Conservation (phyloP, 2,888 invertebrate species). For the Dimorphilus gyrociliatus region DNA sequence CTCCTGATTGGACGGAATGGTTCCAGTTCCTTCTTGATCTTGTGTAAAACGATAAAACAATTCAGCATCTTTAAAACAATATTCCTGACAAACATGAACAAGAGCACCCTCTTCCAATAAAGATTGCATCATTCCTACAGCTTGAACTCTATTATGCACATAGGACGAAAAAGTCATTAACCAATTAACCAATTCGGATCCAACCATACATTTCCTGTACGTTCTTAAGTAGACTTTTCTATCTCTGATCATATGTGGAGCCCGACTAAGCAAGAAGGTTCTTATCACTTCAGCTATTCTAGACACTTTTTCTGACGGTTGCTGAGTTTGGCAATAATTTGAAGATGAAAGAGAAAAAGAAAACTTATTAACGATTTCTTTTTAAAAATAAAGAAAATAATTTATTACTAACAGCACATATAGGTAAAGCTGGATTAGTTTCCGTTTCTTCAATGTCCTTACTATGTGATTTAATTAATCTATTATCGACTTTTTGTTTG, state of each 20-base stretch:
- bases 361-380: neutral
- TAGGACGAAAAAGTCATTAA: slow-evolving; percentile 46
- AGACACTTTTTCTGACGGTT: slow-evolving; percentile 49
- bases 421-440: slow-evolving; percentile 26
- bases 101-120: slow-evolving; percentile 61
- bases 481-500: too few species aligned
- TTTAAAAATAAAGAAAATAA: neutral
- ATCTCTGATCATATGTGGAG: slow-evolving; percentile 49
- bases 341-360: neutral
- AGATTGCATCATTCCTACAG: slow-evolving; percentile 67
- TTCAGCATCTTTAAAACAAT: slow-evolving; percentile 65
- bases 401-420: slow-evolving; percentile 17
- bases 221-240: slow-evolving; percentile 46
- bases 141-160: slow-evolving; percentile 51
- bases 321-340: slow-evolving; percentile 13
- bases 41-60: slow-evolving; percentile 63
- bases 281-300: slow-evolving; percentile 54
- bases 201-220: slow-evolving; percentile 50
- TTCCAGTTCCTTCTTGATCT: slow-evolving; percentile 47
- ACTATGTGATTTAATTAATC: too few species aligned
- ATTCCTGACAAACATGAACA: slow-evolving; percentile 56
- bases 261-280: slow-evolving; percentile 48
- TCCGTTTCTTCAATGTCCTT: too few species aligned
- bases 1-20: slow-evolving; percentile 17
- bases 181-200: slow-evolving; percentile 67